Evolutionary conservation across 2,797 vertebrate genomes (phyloP).

Genomic region (Holocentrus rufus): DNA sequence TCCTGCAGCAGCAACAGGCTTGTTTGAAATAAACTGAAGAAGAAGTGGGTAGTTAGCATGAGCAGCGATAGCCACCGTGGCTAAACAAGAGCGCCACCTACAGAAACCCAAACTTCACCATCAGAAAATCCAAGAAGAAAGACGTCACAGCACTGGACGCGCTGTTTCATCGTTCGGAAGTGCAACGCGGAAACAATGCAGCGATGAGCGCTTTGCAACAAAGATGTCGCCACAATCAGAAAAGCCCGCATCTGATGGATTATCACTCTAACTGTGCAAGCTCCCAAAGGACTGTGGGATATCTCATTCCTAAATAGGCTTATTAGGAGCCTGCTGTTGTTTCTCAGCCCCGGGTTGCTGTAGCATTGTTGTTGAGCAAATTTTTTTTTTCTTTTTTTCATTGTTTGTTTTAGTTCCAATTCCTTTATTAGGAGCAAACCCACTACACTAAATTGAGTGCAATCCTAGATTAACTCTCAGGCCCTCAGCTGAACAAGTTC

Average conservation of each 20-base stretch:
- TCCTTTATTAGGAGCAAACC: constrained; percentile 30
- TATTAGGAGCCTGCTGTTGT: constrained; percentile 15
- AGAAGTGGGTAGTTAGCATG: too few species aligned
- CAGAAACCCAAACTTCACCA: neutral
- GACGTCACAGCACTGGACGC: too few species aligned
- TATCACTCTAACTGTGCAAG: neutral
- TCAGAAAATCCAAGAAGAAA: neutral
- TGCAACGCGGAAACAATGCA: neutral
- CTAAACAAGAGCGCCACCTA: too few species aligned
- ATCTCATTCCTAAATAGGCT: constrained; percentile 12
- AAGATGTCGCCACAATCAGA: too few species aligned
- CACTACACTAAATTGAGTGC: constrained; percentile 31
- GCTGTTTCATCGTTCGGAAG: too few species aligned
- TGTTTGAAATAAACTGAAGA: neutral
- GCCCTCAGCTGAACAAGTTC: constrained; percentile 43
- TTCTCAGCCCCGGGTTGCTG: neutral
- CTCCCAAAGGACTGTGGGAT: constrained; percentile 34
- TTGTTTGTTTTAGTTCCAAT: constrained; percentile 9
- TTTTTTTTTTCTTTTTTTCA: neutral
- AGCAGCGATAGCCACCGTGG: neutral
- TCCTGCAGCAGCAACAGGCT: too few species aligned
- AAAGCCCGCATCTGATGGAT: too few species aligned
- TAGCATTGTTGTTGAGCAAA: too few species aligned
- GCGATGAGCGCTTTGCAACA: neutral
- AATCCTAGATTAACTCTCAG: constrained; percentile 29